Conservation (phyloP, 1,140 invertebrate species). For the Chionoecetes opilio region DNA sequence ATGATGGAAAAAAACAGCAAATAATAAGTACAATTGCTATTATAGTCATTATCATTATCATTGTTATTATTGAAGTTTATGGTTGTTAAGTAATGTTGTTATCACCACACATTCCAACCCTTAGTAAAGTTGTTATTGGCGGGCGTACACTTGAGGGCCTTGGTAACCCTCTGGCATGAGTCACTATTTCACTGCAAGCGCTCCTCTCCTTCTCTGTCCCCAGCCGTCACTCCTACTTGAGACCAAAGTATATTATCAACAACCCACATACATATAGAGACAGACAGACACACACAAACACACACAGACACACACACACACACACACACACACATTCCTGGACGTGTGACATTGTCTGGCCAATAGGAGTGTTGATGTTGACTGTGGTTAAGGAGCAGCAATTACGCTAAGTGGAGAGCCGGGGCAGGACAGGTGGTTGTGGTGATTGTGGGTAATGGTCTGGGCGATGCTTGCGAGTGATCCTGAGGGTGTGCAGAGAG, state of each 20-base stretch:
- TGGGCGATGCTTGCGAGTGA: background rate
- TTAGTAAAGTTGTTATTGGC: background rate
- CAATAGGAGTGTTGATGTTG: background rate
- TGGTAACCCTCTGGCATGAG: background rate
- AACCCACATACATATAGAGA: background rate
- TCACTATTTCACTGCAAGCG: slow-evolving; percentile 7
- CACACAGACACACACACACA: slow-evolving; percentile 18
- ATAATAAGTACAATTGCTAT: background rate
- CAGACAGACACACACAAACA: background rate
- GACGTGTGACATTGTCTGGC: background rate
- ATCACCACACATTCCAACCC: slow-evolving; percentile 11
- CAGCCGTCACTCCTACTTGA: background rate
- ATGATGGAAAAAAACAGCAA: background rate
- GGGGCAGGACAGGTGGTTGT: background rate
- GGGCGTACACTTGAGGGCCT: background rate
- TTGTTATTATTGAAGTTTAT: background rate
- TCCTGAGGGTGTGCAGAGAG: background rate
- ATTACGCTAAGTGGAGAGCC: background rate
- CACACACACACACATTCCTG: background rate
- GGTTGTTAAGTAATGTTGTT: too few species aligned
- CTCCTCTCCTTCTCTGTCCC: background rate
- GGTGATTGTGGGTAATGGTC: background rate
- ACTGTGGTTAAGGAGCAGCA: background rate
- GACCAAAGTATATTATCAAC: background rate
- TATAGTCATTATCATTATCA: background rate